Percentiles rank a stretch among this genome's conserved stretches.
Evolutionary conservation across 2,888 invertebrate genomes (phyloP).

Genomic region (Temnothorax unifasciatus): DNA sequence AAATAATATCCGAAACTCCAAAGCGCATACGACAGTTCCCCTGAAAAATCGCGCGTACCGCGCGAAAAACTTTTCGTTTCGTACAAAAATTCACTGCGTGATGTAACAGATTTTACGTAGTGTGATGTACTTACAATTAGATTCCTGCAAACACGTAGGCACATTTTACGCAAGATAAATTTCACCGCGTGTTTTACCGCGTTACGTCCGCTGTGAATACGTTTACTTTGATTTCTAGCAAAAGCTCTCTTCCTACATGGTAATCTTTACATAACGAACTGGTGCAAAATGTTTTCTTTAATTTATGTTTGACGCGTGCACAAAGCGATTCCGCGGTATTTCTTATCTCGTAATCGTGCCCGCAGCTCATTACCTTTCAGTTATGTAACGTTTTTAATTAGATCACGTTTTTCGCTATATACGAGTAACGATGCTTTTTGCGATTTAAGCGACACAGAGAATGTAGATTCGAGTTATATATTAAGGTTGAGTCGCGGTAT

Average conservation of each 20-base stretch:
- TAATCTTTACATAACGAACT: constrained; percentile 34
- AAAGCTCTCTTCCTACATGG: constrained; percentile 1
- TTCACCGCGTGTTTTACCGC: neutral
- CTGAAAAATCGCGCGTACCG: neutral
- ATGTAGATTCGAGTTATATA: neutral
- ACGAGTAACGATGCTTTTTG: constrained; percentile 8
- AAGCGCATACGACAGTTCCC: neutral
- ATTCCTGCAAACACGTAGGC: neutral
- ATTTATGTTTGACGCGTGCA: neutral
- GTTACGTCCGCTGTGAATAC: neutral
- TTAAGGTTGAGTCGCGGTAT: neutral
- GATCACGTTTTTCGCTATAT: neutral
- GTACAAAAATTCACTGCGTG: constrained; percentile 1
- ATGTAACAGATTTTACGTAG: neutral
- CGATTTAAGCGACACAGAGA: neutral
- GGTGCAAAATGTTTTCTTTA: constrained; percentile 2
- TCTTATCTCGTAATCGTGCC: neutral
- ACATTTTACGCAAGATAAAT: constrained; percentile 30
- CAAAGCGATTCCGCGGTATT: neutral
- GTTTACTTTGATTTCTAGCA: constrained; percentile 14
- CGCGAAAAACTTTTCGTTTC: neutral
- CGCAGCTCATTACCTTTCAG: neutral
- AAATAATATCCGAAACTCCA: constrained; percentile 30
- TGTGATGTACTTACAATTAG: neutral
- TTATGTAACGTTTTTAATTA: neutral